phyloP scores from a whole-genome alignment of 2,888 invertebrate species.

The Girardia tigrina region DNA sequence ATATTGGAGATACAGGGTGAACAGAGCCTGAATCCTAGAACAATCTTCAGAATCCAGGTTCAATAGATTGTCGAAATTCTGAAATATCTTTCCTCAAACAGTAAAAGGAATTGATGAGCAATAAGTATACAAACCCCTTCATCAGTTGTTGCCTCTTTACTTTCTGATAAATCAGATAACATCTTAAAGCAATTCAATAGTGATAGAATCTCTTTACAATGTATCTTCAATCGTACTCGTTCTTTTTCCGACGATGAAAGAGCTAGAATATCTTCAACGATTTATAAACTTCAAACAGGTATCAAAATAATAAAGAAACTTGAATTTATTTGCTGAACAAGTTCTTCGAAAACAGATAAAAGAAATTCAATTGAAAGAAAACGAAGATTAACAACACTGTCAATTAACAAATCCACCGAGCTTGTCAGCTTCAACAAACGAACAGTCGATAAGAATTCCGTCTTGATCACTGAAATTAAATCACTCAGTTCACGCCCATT shows the following conservation, averaged over 20 bases:
- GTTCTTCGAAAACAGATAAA: not conserved
- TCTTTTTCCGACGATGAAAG: not conserved
- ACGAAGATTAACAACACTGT: not conserved
- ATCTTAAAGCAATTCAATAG: not conserved
- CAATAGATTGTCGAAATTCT: not conserved
- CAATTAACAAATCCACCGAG: not conserved
- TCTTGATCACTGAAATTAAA: not conserved
- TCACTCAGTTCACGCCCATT: not conserved
- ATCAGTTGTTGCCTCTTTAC: not conserved
- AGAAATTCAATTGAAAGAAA: not conserved
- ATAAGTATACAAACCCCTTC: not conserved
- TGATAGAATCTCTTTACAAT: not conserved
- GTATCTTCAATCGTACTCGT: not conserved
- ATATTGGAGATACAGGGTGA: not conserved
- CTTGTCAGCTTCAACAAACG: not conserved
- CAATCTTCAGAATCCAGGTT: not conserved
- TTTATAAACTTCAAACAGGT: too few species aligned
- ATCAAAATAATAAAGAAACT: too few species aligned
- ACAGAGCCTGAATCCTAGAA: not conserved
- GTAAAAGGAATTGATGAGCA: not conserved
- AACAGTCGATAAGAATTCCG: not conserved
- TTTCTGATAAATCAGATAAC: not conserved
- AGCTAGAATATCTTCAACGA: not conserved
- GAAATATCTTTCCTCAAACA: not conserved
- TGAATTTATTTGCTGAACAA: not conserved